Percentiles rank a stretch among this genome's conserved stretches.
phyloP scores from a whole-genome alignment of 2,113 vertebrate species.

The Cranoglanis bouderius region DNA sequence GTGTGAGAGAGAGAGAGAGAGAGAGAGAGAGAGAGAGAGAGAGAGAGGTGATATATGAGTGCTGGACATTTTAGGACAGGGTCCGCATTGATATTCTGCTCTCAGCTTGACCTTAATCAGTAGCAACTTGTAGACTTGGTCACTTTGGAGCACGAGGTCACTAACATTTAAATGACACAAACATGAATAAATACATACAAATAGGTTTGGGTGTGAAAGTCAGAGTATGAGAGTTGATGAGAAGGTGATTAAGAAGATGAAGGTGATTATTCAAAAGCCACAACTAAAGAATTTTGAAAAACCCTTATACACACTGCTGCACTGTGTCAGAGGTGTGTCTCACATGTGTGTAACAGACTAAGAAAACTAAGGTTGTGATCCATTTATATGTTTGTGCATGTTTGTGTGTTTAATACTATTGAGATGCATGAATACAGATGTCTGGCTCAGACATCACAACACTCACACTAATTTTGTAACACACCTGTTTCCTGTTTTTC shows the following conservation, averaged over 20 bases:
- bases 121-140: slow-evolving; percentile 9
- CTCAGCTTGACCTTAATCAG: slow-evolving; percentile 18
- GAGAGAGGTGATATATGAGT: background rate
- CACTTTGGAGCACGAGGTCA: background rate
- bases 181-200: slow-evolving; percentile 19
- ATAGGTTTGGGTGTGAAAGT: background rate
- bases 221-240: background rate
- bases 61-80: background rate
- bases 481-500: background rate
- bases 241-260: background rate
- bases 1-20: background rate
- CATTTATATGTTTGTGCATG: background rate
- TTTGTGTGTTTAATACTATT: slow-evolving; percentile 1
- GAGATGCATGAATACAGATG: background rate
- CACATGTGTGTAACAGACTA: background rate
- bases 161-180: slow-evolving; percentile 31
- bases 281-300: background rate
- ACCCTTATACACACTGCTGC: background rate
- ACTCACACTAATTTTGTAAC: background rate
- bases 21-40: slow-evolving; percentile 1
- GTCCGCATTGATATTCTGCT: slow-evolving; percentile 16
- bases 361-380: background rate
- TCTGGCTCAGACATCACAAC: background rate
- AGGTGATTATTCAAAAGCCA: background rate
- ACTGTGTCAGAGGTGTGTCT: background rate